Evolutionary conservation across 2,113 vertebrate species (phyloP), one percentile per base, ranked within the genome.

Genomic region (Odocoileus hemionus): DNA sequence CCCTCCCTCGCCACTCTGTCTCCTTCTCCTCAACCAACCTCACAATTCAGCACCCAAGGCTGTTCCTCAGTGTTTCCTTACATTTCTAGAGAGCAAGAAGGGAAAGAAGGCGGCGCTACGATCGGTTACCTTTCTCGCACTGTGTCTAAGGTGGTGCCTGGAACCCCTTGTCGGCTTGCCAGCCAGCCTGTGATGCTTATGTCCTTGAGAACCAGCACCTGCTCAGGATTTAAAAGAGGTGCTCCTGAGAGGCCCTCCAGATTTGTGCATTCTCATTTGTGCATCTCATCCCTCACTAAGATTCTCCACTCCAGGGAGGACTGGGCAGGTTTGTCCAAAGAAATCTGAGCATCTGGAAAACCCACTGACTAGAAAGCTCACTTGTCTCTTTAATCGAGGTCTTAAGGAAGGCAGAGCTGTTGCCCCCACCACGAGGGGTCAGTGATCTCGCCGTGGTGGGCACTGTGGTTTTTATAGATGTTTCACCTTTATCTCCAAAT

Each of bases 401-500:
- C 92, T 95, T 82, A 33, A 83, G 91, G 85, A 84, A 86, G 91
- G 60, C 6, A 6, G 39, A 5, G 61, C 26, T 26, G 16, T 47
- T 57, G 15, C 60, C 19, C 17, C 52, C 16, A 28, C 82, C n/a
- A 1, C 1, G 16, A 19, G 19, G 26, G 5, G 2, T 19, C 93
- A 9, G 36, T 16, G 67, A 83, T 47, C 54, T 5, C 30, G 78
- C 87, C 70, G 28, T 28, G 26, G 91, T 12, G 88, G 89, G 33
- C 86, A 64, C 13, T 93, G 91, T 94, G 30, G 86, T 70, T 95
- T 90, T 95, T 45, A 85, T 17, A 84, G 83, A 85, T 79, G 57
- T 74, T 93, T 96, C 25, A 88, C 86, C 94, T 96, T 94, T 88
- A 85, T 91, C 91, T 96, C 86, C 57, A 26, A 95, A 93, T 91